These are phyloP conservation scores for Acronicta alni DNA, from an alignment of 2,888 invertebrate species.

Conservation along the genomic window DNA sequence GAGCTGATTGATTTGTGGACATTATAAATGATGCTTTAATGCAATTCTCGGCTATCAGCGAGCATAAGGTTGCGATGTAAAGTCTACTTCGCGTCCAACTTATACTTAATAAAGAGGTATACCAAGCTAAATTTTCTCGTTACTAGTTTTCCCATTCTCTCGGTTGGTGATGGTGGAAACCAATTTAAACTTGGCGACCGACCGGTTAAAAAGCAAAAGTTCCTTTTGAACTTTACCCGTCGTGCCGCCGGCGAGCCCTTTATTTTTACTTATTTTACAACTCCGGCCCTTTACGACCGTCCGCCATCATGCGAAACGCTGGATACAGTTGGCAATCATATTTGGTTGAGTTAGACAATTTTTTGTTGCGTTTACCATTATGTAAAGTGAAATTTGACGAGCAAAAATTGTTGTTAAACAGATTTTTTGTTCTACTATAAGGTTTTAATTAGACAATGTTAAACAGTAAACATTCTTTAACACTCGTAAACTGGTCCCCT, in stretches of 20 bases:
- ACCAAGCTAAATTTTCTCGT: slow-evolving; percentile 69
- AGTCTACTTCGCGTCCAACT: slow-evolving; percentile 42
- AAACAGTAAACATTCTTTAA: slow-evolving; percentile 25
- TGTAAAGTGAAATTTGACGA: slow-evolving; percentile 48
- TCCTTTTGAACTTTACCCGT: slow-evolving; percentile 78
- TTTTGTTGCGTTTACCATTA: slow-evolving; percentile 50
- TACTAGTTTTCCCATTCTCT: slow-evolving; percentile 79
- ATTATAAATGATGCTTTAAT: slow-evolving; percentile 45
- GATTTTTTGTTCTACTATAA: slow-evolving; percentile 22
- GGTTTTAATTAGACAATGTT: slow-evolving; percentile 36
- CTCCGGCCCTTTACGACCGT: slow-evolving; percentile 76
- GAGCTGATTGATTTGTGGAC: slow-evolving; percentile 45
- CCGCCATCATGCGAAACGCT: slow-evolving; percentile 75
- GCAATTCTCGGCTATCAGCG: slow-evolving; percentile 46
- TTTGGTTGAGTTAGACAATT: slow-evolving; percentile 54
- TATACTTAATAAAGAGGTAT: slow-evolving; percentile 63
- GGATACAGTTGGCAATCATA: slow-evolving; percentile 68
- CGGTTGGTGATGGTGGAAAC: slow-evolving; percentile 75
- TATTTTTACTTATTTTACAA: slow-evolving; percentile 82
- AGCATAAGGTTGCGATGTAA: slow-evolving; percentile 29
- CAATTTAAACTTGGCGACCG: slow-evolving; percentile 86
- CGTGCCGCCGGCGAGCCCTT: slow-evolving; percentile 73
- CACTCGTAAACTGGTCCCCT: slow-evolving; percentile 19
- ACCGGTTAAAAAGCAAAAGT: slow-evolving; percentile 86
- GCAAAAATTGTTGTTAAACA: slow-evolving; percentile 20